A percentile compares a stretch with the other conserved stretches of the same genome.
Evolutionary conservation across 2,113 vertebrate species (phyloP).

Genomic region (Hirundichthys speculiger): DNA sequence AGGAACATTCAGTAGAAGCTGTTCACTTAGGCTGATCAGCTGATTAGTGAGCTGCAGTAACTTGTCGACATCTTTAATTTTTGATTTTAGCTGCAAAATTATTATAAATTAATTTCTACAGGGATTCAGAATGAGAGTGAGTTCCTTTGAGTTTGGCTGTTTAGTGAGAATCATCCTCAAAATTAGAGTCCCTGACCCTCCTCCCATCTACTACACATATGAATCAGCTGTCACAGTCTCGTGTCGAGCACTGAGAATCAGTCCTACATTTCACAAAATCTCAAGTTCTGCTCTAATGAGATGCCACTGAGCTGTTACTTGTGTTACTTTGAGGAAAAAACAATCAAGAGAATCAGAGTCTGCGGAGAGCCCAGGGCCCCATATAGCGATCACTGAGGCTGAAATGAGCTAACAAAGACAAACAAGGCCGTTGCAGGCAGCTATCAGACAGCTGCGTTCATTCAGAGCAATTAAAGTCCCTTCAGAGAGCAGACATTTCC

Average conservation of each 20-base stretch:
- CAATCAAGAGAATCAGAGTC: conserved; percentile 25
- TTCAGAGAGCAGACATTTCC: conserved; percentile 16
- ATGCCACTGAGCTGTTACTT: neutral
- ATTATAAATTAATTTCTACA: conserved; percentile 1
- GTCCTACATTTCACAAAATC: neutral
- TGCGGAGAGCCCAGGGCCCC: conserved; percentile 5
- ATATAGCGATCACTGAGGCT: conserved; percentile 22
- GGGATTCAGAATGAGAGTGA: conserved; percentile 1
- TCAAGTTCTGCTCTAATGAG: neutral
- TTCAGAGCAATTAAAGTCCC: conserved; percentile 38
- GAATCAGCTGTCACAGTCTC: neutral
- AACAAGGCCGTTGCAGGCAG: conserved; percentile 1
- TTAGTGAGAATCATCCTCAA: neutral
- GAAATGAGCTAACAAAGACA: conserved; percentile 27
- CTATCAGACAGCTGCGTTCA: conserved; percentile 39
- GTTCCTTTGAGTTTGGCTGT: neutral
- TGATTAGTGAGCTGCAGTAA: conserved; percentile 10
- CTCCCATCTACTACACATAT: conserved; percentile 1
- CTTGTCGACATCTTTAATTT: neutral
- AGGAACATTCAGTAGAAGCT: conserved; percentile 21
- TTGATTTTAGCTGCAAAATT: conserved; percentile 5
- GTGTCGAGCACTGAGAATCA: neutral
- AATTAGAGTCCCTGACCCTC: too few species aligned
- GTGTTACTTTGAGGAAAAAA: conserved; percentile 15
- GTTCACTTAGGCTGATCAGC: conserved; percentile 1